These are phyloP conservation scores for Origma solitaria DNA, from an alignment of 2,113 vertebrate species.

Conservation along the genomic window DNA sequence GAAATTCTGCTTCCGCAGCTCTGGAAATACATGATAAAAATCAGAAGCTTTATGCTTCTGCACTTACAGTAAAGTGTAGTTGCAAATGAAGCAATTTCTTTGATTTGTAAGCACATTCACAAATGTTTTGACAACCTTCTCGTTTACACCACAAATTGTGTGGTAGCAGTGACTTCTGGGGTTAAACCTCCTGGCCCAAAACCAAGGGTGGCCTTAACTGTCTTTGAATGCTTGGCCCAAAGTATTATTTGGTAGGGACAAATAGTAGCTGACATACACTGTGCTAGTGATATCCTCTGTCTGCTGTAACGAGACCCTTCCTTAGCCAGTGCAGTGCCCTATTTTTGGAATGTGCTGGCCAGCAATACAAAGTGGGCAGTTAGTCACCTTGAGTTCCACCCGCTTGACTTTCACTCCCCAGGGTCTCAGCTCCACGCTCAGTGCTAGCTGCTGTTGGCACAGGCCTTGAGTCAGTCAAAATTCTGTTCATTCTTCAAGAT, in stretches of 20 bases:
- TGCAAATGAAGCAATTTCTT: neutral
- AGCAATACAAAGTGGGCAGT: neutral
- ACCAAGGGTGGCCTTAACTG: neutral
- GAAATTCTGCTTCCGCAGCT: neutral
- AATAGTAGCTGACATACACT: neutral
- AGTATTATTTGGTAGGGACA: neutral
- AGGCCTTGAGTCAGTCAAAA: neutral
- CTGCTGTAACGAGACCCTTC: neutral
- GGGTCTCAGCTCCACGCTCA: neutral
- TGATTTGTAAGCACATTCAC: neutral
- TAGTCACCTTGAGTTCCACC: neutral
- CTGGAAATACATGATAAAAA: neutral
- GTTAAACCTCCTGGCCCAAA: neutral
- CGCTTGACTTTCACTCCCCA: neutral
- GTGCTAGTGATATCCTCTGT: neutral
- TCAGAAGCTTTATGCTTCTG: neutral
- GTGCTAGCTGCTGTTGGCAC: neutral
- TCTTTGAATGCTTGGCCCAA: neutral
- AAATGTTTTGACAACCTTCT: neutral
- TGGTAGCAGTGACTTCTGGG: neutral
- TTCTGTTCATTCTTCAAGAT: neutral
- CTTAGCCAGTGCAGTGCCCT: neutral
- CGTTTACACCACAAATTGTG: neutral
- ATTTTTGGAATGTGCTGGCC: neutral
- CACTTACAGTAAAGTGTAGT: neutral